Conservation (phyloP, 2,888 invertebrate species). For the Mesorhabditis spiculigera region DNA sequence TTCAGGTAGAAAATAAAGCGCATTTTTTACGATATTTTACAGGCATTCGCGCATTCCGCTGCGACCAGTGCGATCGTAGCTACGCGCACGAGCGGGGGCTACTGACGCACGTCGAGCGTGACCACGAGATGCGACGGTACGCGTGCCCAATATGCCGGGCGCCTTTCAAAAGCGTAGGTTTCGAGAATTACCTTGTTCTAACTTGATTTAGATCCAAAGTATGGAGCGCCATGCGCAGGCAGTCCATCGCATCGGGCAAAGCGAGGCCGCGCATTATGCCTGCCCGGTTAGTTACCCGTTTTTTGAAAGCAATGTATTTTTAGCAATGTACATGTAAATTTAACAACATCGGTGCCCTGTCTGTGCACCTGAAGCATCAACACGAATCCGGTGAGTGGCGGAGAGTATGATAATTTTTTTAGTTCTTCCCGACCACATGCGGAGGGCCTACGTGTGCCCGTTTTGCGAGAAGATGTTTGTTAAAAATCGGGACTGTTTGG, state of each 20-base stretch:
- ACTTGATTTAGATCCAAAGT: slow-evolving; percentile 21
- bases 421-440: slow-evolving; percentile 3
- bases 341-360: neutral
- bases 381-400: neutral
- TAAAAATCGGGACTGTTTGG: neutral
- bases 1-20: slow-evolving; percentile 6
- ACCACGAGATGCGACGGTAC: slow-evolving; percentile 14
- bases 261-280: neutral
- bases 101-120: slow-evolving; percentile 19
- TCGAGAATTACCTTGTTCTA: neutral
- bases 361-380: neutral
- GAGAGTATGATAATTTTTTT: neutral
- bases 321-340: neutral
- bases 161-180: slow-evolving; percentile 5
- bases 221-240: slow-evolving; percentile 24
- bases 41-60: slow-evolving; percentile 19
- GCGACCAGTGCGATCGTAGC: slow-evolving; percentile 24
- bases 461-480: neutral
- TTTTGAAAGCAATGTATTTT: neutral
- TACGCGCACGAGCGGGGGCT: slow-evolving; percentile 27
- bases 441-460: neutral
- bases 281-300: neutral
- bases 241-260: neutral
- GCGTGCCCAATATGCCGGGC: neutral
- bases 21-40: neutral